These are phyloP conservation scores for Microchirus variegatus DNA, from an alignment of 2,797 vertebrate species.

Conservation along the genomic window DNA sequence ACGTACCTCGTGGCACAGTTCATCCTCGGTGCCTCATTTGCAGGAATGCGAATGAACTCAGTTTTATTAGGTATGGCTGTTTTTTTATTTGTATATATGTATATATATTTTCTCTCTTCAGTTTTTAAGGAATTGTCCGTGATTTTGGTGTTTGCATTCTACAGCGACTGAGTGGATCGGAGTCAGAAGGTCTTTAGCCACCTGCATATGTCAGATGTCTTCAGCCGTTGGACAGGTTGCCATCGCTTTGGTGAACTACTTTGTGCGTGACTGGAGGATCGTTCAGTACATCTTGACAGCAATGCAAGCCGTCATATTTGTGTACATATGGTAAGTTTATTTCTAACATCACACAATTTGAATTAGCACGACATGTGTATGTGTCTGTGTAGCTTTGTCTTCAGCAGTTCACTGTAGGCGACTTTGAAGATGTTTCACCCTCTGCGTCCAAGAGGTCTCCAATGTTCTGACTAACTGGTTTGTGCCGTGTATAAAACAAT, in stretches of 20 bases:
- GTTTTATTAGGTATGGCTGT: conserved; percentile 73
- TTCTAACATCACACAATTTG: too few relatives aligned
- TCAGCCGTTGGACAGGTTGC: conserved; percentile 71
- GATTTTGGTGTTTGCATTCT: conserved; percentile 11
- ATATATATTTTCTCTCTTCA: not conserved
- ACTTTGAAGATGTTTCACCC: too few relatives aligned
- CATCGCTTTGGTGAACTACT: conserved; percentile 78
- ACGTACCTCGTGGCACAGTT: conserved; percentile 80
- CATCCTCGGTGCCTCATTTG: conserved; percentile 61
- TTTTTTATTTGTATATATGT: not conserved
- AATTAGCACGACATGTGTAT: too few relatives aligned
- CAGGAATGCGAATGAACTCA: conserved; percentile 72
- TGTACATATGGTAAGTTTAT: conserved; percentile 79
- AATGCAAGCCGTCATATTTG: conserved; percentile 56
- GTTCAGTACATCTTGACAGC: conserved; percentile 72
- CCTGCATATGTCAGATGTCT: conserved; percentile 70
- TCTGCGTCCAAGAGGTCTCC: too few relatives aligned
- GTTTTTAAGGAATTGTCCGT: not conserved
- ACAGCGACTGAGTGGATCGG: conserved; percentile 86
- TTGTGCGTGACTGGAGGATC: conserved; percentile 80
- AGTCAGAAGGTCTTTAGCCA: conserved; percentile 66
- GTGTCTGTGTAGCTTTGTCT: too few relatives aligned
- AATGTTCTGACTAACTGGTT: too few relatives aligned
- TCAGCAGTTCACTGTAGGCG: too few relatives aligned
- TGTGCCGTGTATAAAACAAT: too few relatives aligned